These are phyloP conservation scores for Prosopocoilus inquinatus DNA, from an alignment of 2,888 invertebrate genomes.

Conservation along the genomic window DNA sequence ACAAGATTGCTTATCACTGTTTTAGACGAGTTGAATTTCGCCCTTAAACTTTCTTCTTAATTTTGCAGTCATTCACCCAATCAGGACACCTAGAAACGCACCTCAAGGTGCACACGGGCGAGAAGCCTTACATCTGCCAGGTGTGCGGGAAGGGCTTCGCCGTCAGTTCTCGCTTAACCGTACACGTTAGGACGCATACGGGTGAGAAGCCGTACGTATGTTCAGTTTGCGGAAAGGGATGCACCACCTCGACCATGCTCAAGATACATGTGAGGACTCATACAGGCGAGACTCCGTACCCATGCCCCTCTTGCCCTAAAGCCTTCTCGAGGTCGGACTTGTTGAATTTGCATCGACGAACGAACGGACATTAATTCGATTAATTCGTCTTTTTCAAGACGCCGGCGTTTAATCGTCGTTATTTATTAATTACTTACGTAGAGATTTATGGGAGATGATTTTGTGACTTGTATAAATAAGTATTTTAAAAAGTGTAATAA, in stretches of 20 bases:
- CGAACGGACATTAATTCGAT: slow-evolving; percentile 31
- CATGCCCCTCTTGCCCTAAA: slow-evolving; percentile 29
- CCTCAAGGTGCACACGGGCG: slow-evolving; percentile 34
- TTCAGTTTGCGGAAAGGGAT: slow-evolving; percentile 31
- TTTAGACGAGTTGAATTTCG: not conserved
- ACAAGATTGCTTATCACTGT: too few relatives aligned
- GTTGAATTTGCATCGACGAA: slow-evolving; percentile 28
- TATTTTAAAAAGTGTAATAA: too few relatives aligned
- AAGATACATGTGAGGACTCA: slow-evolving; percentile 33
- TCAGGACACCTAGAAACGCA: slow-evolving; percentile 33
- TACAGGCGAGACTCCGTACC: slow-evolving; percentile 35
- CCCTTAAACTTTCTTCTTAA: not conserved
- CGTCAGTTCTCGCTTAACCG: slow-evolving; percentile 30
- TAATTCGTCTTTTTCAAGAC: not conserved
- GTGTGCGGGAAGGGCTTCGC: slow-evolving; percentile 22
- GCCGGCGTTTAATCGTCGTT: too few relatives aligned
- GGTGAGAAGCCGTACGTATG: slow-evolving; percentile 33
- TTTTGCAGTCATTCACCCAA: slow-evolving; percentile 33
- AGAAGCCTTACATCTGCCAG: slow-evolving; percentile 36
- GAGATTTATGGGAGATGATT: too few relatives aligned
- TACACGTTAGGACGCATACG: slow-evolving; percentile 34
- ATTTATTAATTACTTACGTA: too few relatives aligned
- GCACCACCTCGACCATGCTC: slow-evolving; percentile 32
- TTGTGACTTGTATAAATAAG: too few relatives aligned
- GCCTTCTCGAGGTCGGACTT: slow-evolving; percentile 33